Conservation (phyloP, 23 tunicate genomes). For the Ascidia mentula region DNA sequence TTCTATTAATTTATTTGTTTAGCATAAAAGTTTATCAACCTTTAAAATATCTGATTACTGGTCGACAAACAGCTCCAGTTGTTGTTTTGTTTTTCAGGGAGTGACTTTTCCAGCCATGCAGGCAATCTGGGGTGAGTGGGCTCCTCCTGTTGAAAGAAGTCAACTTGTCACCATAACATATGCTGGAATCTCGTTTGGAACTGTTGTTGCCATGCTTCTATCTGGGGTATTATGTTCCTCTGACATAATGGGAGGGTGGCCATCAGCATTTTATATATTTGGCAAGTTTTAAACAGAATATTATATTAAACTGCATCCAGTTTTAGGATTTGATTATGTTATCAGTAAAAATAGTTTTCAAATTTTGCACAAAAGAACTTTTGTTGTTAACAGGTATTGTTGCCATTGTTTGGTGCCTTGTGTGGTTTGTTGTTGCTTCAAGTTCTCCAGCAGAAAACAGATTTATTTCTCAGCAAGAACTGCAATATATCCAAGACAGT, state of each 20-base stretch:
- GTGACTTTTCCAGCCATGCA: conserved; percentile 75
- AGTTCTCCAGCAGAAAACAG: too few relatives aligned
- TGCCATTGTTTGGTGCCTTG: conserved; percentile 70
- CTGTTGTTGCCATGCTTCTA: conserved; percentile 49
- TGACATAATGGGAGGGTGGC: conserved; percentile 61
- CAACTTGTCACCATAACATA: conserved; percentile 32
- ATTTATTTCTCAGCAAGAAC: too few relatives aligned
- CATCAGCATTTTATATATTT: conserved; percentile 61
- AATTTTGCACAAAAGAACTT: too few relatives aligned
- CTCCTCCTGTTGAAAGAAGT: conserved; percentile 65
- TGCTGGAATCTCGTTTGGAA: conserved; percentile 66
- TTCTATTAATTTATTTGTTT: too few relatives aligned
- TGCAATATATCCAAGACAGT: too few relatives aligned
- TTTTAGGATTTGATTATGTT: too few relatives aligned
- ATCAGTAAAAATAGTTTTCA: too few relatives aligned
- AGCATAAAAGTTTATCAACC: too few relatives aligned
- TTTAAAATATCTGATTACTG: not conserved
- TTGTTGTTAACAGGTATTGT: conserved; percentile 59
- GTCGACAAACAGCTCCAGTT: not conserved
- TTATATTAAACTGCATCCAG: too few relatives aligned
- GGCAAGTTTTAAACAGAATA: conserved; percentile 25
- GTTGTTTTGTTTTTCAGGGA: conserved; percentile 21
- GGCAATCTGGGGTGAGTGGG: conserved; percentile 65
- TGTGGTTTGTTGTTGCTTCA: conserved; percentile 75
- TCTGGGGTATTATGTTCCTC: conserved; percentile 40